phyloP scores from a whole-genome alignment of 2,797 vertebrate species.

The Phaenicophaeus curvirostris region DNA sequence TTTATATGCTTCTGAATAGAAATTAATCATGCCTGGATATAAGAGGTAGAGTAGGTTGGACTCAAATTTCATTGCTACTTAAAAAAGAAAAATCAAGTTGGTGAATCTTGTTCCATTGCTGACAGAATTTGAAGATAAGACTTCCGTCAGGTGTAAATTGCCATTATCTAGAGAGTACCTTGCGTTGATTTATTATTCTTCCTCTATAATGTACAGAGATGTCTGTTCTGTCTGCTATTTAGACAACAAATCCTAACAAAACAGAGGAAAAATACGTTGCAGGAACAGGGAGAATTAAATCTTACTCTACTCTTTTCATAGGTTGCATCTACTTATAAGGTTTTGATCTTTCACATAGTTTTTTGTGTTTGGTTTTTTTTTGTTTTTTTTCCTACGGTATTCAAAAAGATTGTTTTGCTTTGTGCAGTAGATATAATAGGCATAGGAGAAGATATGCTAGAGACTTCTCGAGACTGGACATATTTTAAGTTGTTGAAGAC shows the following conservation, averaged over 20 bases:
- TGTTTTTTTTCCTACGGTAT: neutral
- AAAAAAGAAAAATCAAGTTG: neutral
- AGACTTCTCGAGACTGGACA: neutral
- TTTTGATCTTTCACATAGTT: neutral
- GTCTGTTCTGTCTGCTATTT: neutral
- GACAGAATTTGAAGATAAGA: neutral
- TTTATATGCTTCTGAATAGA: neutral
- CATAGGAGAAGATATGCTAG: neutral
- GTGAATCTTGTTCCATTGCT: neutral
- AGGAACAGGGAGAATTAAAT: neutral
- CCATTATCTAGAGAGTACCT: neutral
- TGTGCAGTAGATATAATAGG: neutral
- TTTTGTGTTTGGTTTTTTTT: fast-evolving
- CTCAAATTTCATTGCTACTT: neutral
- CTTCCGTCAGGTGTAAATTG: neutral
- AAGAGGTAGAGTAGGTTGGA: neutral
- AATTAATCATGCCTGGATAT: neutral
- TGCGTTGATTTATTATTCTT: neutral
- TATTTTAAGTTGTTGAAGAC: neutral
- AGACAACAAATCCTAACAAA: neutral
- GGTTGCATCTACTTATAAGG: fast-evolving
- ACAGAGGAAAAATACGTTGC: neutral
- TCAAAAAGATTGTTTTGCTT: neutral
- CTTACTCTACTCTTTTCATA: neutral
- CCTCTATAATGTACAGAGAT: neutral